Conservation (phyloP, 2,113 vertebrate species). For the Propithecus coquereli region DNA sequence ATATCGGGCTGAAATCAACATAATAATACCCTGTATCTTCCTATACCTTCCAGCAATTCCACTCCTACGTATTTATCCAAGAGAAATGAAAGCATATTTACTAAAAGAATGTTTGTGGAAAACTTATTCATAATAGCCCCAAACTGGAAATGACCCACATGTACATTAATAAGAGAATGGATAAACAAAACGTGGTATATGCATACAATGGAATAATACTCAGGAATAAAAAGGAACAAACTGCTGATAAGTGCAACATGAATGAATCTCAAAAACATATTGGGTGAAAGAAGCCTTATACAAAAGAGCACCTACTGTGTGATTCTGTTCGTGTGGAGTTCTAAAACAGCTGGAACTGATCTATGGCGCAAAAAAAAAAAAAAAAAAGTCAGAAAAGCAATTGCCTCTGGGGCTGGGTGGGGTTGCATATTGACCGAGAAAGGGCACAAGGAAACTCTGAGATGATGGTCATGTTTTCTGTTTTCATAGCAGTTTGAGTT, state of each 20-base stretch:
- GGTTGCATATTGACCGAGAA: not conserved
- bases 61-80: not conserved
- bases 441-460: not conserved
- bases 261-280: not conserved
- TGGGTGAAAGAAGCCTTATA: not conserved
- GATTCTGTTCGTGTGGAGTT: not conserved
- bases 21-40: not conserved
- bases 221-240: not conserved
- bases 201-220: not conserved
- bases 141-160: not conserved
- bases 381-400: not conserved
- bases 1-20: not conserved
- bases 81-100: not conserved
- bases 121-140: not conserved
- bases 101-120: not conserved
- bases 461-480: not conserved
- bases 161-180: not conserved
- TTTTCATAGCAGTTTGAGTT: not conserved
- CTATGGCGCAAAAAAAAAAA: not conserved
- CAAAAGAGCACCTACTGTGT: not conserved
- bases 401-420: not conserved
- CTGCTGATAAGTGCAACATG: not conserved
- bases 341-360: not conserved
- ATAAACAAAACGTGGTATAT: not conserved
- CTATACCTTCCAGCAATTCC: not conserved